Percentiles rank a stretch among this genome's conserved stretches.
These are phyloP conservation scores for Axis porcinus DNA, from an alignment of 2,113 vertebrate species.

Conservation along the genomic window DNA sequence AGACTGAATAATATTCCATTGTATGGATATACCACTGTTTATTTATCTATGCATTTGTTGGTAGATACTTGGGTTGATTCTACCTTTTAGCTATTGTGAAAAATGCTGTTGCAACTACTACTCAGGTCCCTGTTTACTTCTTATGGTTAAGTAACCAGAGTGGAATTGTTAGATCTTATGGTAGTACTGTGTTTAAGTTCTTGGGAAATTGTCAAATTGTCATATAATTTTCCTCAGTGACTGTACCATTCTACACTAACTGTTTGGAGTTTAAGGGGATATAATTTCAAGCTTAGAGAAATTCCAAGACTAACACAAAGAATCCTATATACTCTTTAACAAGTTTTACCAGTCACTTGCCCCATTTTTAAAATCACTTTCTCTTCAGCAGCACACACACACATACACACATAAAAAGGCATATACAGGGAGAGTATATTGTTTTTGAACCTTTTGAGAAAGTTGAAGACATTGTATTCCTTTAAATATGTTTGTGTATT, in stretches of 20 bases:
- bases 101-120: background rate
- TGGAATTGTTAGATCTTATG: background rate
- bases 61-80: background rate
- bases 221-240: background rate
- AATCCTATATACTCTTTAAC: background rate
- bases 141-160: background rate
- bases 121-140: background rate
- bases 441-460: background rate
- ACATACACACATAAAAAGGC: accelerated
- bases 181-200: background rate
- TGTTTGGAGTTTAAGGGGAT: background rate
- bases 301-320: background rate
- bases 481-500: background rate
- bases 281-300: background rate
- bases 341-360: background rate
- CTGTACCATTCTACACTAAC: background rate
- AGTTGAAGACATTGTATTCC: background rate
- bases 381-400: background rate
- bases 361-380: background rate
- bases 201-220: background rate
- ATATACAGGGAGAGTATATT: background rate
- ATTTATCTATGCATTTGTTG: background rate
- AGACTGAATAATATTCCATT: background rate
- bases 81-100: background rate
- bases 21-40: background rate